A percentile compares a stretch with the other conserved stretches of the same genome.
phyloP scores from a whole-genome alignment of 2,888 invertebrate genomes.

The Leucania comma region DNA sequence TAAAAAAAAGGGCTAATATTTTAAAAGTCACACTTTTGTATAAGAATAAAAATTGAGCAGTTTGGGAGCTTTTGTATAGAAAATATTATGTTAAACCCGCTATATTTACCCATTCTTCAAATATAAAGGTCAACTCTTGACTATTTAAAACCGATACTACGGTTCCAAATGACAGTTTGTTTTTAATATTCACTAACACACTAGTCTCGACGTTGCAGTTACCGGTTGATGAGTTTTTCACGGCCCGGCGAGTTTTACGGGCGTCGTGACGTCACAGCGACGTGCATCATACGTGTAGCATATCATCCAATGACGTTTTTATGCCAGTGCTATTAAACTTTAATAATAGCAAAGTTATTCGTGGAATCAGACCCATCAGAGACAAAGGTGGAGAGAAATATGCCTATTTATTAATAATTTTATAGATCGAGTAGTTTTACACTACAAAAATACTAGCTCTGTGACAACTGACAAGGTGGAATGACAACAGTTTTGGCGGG shows the following conservation, averaged over 20 bases:
- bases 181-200: conserved; percentile 3
- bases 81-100: too few relatives aligned
- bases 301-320: conserved; percentile 7
- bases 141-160: background rate
- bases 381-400: background rate
- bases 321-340: conserved; percentile 14
- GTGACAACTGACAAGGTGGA: conserved; percentile 9
- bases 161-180: background rate
- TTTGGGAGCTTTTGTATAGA: too few relatives aligned
- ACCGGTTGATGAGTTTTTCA: conserved; percentile 15
- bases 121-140: too few relatives aligned
- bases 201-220: background rate
- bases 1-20: background rate
- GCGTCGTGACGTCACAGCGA: conserved; percentile 27
- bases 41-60: too few relatives aligned
- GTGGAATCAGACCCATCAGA: conserved; percentile 20
- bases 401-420: background rate
- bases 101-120: too few relatives aligned
- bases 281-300: conserved; percentile 25
- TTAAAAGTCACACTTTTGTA: background rate
- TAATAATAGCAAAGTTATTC: conserved; percentile 36
- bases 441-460: conserved; percentile 6
- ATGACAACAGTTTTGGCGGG: too few relatives aligned
- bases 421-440: background rate
- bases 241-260: conserved; percentile 11